Evolutionary conservation across 2,113 vertebrate species (phyloP).

Genomic region (Triplophysa siluroides): DNA sequence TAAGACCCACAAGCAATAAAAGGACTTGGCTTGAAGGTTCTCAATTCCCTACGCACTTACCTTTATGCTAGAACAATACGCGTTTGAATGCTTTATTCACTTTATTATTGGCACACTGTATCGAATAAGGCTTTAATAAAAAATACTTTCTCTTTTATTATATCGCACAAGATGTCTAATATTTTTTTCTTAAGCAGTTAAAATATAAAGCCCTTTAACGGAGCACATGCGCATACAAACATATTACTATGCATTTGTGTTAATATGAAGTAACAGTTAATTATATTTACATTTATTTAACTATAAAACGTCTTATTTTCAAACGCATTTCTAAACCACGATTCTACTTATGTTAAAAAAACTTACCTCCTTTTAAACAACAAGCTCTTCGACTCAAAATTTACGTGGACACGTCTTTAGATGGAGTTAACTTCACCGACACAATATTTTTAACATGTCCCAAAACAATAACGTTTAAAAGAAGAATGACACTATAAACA

Average conservation of each 20-base stretch:
- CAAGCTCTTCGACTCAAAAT: conserved; percentile 7
- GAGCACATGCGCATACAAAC: not conserved
- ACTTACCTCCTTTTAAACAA: conserved; percentile 52
- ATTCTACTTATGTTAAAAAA: not conserved
- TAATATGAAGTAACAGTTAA: not conserved
- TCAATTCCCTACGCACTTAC: not conserved
- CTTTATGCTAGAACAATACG: not conserved
- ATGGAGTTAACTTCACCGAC: not conserved
- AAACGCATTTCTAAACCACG: too few species aligned
- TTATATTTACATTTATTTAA: too few species aligned
- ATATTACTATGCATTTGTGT: not conserved
- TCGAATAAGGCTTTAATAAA: not conserved
- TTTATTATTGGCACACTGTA: not conserved
- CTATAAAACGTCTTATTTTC: not conserved
- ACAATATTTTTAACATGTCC: not conserved
- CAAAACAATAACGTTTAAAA: not conserved
- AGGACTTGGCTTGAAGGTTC: not conserved
- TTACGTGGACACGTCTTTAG: not conserved
- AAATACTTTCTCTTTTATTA: not conserved
- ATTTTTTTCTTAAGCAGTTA: not conserved
- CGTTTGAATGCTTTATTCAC: not conserved
- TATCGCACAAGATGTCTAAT: not conserved
- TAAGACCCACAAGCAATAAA: too few species aligned
- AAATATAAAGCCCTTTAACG: not conserved
- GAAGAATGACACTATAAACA: not conserved